A percentile compares a stretch with the other conserved stretches of the same genome.
phyloP scores from a whole-genome alignment of 2,113 vertebrate genomes.

The Sylvilagus bachmani region DNA sequence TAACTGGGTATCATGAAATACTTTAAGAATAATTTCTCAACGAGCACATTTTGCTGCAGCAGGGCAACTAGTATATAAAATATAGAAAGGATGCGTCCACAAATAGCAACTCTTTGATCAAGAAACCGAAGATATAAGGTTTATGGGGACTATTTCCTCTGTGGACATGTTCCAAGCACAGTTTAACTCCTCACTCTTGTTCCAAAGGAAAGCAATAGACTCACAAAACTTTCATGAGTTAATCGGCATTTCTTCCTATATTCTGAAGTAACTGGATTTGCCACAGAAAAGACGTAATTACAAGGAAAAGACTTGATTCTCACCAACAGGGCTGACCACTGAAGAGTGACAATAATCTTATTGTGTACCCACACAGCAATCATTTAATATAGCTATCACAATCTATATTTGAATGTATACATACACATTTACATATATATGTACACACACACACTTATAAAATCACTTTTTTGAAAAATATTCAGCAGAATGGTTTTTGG shows the following conservation, averaged over 20 bases:
- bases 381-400: conserved; percentile 4
- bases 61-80: background rate
- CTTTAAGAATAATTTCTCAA: background rate
- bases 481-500: background rate
- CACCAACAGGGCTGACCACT: background rate
- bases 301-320: background rate
- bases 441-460: background rate
- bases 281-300: background rate
- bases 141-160: background rate
- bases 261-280: background rate
- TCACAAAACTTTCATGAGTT: background rate
- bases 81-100: background rate
- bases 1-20: background rate
- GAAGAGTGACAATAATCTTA: background rate
- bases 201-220: background rate
- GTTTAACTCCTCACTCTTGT: background rate
- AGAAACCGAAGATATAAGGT: background rate
- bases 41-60: background rate
- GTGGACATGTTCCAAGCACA: background rate
- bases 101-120: background rate
- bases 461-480: background rate
- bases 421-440: background rate
- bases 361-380: rapidly evolving
- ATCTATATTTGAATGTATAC: background rate
- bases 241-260: background rate